Evolutionary conservation across 1,140 invertebrate genomes (phyloP).

Genomic region (Phenacoccus solenopsis): DNA sequence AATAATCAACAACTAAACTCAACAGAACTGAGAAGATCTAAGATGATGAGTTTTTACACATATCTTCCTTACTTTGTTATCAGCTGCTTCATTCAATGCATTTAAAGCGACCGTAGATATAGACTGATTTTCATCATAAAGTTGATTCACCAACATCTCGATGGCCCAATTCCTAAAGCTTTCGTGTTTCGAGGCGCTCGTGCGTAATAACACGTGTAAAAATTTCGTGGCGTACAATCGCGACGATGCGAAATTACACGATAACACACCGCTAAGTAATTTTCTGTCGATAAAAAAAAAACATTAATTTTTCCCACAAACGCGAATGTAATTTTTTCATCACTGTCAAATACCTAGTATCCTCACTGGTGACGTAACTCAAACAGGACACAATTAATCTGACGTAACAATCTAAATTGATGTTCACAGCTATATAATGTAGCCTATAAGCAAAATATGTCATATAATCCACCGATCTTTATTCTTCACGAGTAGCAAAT

Average conservation of each 20-base stretch:
- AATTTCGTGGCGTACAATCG: constrained; percentile 83
- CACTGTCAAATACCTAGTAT: constrained; percentile 49
- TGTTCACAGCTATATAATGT: constrained; percentile 22
- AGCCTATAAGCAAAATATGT: constrained; percentile 17
- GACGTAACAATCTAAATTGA: constrained; percentile 80
- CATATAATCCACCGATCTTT: not conserved
- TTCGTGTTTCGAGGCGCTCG: constrained; percentile 39
- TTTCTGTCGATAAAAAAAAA: constrained; percentile 29
- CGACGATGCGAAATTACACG: constrained; percentile 52
- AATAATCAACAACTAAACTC: too few species aligned
- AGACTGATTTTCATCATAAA: constrained; percentile 61
- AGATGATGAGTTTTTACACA: not conserved
- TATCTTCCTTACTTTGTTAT: constrained; percentile 49
- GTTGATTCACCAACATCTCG: constrained; percentile 61
- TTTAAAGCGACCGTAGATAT: constrained; percentile 65
- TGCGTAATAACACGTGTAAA: constrained; percentile 67
- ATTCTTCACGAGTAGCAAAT: not conserved
- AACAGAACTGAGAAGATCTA: not conserved
- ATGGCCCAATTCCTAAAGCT: constrained; percentile 61
- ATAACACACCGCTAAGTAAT: constrained; percentile 55
- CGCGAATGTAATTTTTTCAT: not conserved
- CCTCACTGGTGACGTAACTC: constrained; percentile 63
- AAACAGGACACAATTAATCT: constrained; percentile 82
- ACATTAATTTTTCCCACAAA: not conserved
- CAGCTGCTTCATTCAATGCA: constrained; percentile 83